Evolutionary conservation across 2,797 vertebrate species (phyloP), one percentile per base, ranked within the genome.

Genomic region (Sebastes baramenuke): DNA sequence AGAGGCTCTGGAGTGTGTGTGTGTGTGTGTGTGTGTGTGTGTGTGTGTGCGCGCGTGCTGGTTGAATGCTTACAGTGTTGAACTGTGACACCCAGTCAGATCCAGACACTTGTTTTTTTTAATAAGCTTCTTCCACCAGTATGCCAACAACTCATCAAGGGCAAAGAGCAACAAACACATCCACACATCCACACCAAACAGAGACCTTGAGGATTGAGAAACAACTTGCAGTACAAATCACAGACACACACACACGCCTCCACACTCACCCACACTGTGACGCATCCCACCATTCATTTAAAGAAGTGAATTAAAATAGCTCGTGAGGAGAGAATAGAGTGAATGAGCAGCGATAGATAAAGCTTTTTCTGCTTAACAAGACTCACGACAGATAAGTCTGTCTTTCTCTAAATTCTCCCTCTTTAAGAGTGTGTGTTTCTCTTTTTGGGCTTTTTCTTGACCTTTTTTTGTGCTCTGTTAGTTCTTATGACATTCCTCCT

Each of bases 11-110:
- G 79, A 68, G 81, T 90, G 80, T 52, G 76, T 83, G 72, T 46
- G 74, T 52, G 61, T 64, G 72, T 29, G 72, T 46, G 64, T 24
- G 65, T 62, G 56, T 49, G 81, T 88, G 81, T 49, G 75, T 84
- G 67, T 36, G 73, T 52, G 75, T 84, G 67, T 36, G 73, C 42
- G 29, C 10, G 62, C 27, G 75, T n/a, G 56, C 20, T 88, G 84
- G 75, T 71, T 87, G 88, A 88, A 84, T 52, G 81, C 84, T 69
- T 88, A 87, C 79, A 59, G 66, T 78, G 80, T 86, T 89, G 87
- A 92, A 86, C 90, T 86, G 85, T 91, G 92, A 92, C 91, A 90
- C 68, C 62, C 73, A 85, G 89, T 88, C 79, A 88, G 82, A 87
- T 86, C 75, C 67, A 84, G 78, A 91, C 91, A 79, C 86, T 88